These are phyloP conservation scores for Oxytorus armatus DNA, from an alignment of 2,888 invertebrate genomes.

Conservation along the genomic window DNA sequence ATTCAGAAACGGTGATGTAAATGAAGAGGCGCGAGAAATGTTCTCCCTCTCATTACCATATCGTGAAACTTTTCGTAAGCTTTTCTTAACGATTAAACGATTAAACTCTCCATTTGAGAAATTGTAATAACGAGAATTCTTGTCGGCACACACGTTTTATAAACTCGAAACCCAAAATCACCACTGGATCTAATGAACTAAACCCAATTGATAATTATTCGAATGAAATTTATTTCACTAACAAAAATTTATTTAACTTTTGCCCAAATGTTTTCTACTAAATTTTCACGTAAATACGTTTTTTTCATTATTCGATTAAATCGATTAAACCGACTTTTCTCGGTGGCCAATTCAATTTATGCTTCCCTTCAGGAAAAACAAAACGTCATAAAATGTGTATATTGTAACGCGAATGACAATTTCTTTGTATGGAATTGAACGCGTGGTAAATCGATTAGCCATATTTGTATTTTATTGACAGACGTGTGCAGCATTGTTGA, in stretches of 20 bases:
- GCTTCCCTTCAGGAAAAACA: constrained; percentile 24
- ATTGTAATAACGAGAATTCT: constrained; percentile 11
- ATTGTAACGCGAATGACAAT: constrained; percentile 23
- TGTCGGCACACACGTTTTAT: no score
- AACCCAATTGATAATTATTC: no score
- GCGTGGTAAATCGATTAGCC: constrained; percentile 53
- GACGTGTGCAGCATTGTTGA: constrained; percentile 46
- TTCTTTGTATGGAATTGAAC: constrained; percentile 20
- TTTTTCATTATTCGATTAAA: neutral
- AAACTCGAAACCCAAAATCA: no score
- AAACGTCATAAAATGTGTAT: constrained; percentile 10
- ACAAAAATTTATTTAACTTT: neutral
- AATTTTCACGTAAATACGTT: constrained; percentile 5
- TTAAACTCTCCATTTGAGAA: constrained; percentile 70
- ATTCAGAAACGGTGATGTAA: no score
- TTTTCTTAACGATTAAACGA: constrained; percentile 75
- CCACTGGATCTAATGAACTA: no score
- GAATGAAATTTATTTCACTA: neutral
- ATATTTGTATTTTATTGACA: constrained; percentile 39
- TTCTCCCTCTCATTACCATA: constrained; percentile 70
- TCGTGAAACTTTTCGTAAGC: no score
- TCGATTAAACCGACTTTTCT: constrained; percentile 1
- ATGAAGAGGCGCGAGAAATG: no score
- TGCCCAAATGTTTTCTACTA: constrained; percentile 2
- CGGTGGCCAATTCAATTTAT: constrained; percentile 40